Conservation (phyloP, 2,797 vertebrate genomes). For the Sebastes trivittatus region DNA sequence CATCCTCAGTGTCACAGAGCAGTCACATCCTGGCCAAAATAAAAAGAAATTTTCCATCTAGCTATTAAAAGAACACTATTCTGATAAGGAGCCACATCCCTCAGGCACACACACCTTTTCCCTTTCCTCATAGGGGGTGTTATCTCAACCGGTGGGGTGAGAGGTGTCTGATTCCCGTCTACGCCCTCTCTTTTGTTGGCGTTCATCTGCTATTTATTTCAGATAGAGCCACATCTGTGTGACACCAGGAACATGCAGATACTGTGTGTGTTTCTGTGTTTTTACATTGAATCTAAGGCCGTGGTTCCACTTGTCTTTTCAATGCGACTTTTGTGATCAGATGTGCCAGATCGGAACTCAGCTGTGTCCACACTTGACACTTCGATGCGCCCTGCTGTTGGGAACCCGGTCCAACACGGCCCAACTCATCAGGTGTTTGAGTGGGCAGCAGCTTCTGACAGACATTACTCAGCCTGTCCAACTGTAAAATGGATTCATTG, state of each 20-base stretch:
- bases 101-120: neutral
- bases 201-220: neutral
- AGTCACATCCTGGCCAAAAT: slow-evolving; percentile 1
- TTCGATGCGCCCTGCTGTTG: neutral
- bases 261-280: neutral
- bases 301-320: neutral
- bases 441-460: neutral
- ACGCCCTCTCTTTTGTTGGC: neutral
- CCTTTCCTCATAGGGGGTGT: neutral
- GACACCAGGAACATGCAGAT: neutral
- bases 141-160: neutral
- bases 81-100: slow-evolving; percentile 21
- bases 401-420: neutral
- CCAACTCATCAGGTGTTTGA: neutral
- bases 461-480: slow-evolving; percentile 4
- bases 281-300: neutral
- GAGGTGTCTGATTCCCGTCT: slow-evolving; percentile 5
- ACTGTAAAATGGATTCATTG: neutral
- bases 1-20: slow-evolving; percentile 10
- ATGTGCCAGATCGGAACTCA: neutral
- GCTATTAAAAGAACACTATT: slow-evolving; percentile 47
- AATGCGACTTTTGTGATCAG: neutral
- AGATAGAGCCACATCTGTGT: neutral
- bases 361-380: neutral
- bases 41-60: slow-evolving; percentile 52